phyloP scores from a whole-genome alignment of 2,888 invertebrate species.

The Willowsia nigromaculata region DNA sequence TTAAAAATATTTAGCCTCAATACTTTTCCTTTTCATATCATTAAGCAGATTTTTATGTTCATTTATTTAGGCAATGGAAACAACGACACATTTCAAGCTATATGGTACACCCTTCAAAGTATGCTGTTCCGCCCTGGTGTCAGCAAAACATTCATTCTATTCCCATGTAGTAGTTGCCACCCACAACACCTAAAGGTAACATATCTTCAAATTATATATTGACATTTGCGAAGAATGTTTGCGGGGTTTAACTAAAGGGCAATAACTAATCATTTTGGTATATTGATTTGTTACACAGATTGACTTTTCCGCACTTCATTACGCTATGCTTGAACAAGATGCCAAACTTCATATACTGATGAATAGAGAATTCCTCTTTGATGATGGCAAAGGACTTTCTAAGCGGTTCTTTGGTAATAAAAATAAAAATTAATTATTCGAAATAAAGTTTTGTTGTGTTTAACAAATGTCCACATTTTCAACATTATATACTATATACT shows the following conservation, averaged over 20 bases:
- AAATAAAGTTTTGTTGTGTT: too few relatives aligned
- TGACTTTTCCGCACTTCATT: constrained; percentile 90
- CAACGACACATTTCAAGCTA: constrained; percentile 88
- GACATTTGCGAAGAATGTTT: too few relatives aligned
- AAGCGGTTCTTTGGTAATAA: constrained; percentile 88
- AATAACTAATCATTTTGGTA: neutral
- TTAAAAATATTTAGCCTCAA: too few relatives aligned
- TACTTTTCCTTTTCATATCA: too few relatives aligned
- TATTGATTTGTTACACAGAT: constrained; percentile 72
- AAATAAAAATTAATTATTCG: too few relatives aligned
- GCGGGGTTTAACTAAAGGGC: too few relatives aligned
- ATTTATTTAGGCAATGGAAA: constrained; percentile 82
- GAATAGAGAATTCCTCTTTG: constrained; percentile 89
- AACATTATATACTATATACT: too few relatives aligned
- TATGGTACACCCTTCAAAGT: constrained; percentile 85
- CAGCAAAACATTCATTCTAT: constrained; percentile 89
- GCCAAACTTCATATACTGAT: constrained; percentile 91
- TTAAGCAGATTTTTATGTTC: neutral
- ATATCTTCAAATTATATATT: neutral
- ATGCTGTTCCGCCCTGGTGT: constrained; percentile 91
- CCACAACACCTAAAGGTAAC: constrained; percentile 85
- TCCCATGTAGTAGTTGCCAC: constrained; percentile 90
- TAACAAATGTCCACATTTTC: too few relatives aligned
- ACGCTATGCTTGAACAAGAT: constrained; percentile 89
- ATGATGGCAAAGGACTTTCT: constrained; percentile 86